Conservation (phyloP, 2,113 vertebrate species). For the Pterocles gutturalis region DNA sequence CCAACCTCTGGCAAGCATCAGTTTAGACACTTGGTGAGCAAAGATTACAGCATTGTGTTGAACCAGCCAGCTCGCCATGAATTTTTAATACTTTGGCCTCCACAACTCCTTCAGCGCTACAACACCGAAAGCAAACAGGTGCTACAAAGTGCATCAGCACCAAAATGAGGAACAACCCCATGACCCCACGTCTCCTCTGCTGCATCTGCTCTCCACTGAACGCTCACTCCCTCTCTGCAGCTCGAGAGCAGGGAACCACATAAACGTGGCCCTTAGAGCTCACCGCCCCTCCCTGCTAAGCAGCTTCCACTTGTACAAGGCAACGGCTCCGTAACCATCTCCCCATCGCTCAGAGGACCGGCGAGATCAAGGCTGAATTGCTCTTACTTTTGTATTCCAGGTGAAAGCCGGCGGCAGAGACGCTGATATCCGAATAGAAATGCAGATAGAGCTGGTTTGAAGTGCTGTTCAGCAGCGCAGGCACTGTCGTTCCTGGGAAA, state of each 20-base stretch:
- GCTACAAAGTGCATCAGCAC: not conserved
- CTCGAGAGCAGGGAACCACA: not conserved
- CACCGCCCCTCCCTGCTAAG: not conserved
- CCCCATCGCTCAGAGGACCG: not conserved
- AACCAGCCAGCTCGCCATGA: not conserved
- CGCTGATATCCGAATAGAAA: conserved; percentile 98
- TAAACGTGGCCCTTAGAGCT: fast-evolving
- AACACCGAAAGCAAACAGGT: not conserved
- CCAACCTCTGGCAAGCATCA: not conserved
- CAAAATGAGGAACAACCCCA: fast-evolving
- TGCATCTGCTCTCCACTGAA: fast-evolving
- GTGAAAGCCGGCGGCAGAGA: conserved; percentile 96
- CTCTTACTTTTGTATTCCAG: conserved; percentile 98
- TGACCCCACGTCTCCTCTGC: not conserved
- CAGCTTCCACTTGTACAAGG: not conserved
- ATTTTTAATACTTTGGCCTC: not conserved
- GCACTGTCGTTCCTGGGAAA: conserved; percentile 90
- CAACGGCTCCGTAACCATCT: not conserved
- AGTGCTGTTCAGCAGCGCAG: conserved; percentile 96
- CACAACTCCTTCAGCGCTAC: not conserved
- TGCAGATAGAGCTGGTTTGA: conserved; percentile 98
- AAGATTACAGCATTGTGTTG: not conserved
- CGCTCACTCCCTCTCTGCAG: not conserved
- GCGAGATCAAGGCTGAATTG: not conserved
- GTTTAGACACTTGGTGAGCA: not conserved